Evolutionary conservation across 2,113 vertebrate species (phyloP).

Genomic region (Poeciliopsis prolifica): DNA sequence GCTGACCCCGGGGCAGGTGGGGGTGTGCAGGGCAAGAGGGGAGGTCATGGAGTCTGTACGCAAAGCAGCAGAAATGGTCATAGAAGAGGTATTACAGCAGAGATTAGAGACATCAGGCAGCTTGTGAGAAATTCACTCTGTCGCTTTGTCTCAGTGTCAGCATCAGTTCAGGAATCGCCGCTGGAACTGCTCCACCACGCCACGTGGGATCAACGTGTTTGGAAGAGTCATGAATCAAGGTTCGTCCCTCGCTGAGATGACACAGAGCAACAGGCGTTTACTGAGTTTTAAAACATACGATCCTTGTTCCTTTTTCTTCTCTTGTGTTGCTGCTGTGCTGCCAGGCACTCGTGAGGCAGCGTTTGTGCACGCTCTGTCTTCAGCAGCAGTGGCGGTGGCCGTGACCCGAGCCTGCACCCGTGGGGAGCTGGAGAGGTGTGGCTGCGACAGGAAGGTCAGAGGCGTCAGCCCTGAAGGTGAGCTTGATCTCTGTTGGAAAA

Average conservation of each 20-base stretch:
- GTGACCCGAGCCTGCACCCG: constrained; percentile 81
- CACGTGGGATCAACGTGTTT: constrained; percentile 82
- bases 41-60: constrained; percentile 82
- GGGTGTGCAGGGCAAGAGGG: constrained; percentile 73
- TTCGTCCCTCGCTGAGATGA: constrained; percentile 24
- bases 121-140: background rate
- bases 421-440: constrained; percentile 82
- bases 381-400: constrained; percentile 75
- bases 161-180: constrained; percentile 77
- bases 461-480: constrained; percentile 83
- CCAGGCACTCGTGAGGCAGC: constrained; percentile 80
- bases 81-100: constrained; percentile 75
- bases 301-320: background rate
- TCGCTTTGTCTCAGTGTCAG: constrained; percentile 71
- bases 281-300: background rate
- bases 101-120: background rate
- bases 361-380: constrained; percentile 77
- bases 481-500: constrained; percentile 21
- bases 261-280: background rate
- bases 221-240: constrained; percentile 82
- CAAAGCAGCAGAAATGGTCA: constrained; percentile 77
- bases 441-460: constrained; percentile 79
- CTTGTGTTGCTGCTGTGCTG: constrained; percentile 4
- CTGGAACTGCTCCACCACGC: constrained; percentile 84
- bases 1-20: constrained; percentile 79